Base-by-base conservation (phyloP, 1,140 invertebrate genomes). In the Cydia splendana region DNA sequence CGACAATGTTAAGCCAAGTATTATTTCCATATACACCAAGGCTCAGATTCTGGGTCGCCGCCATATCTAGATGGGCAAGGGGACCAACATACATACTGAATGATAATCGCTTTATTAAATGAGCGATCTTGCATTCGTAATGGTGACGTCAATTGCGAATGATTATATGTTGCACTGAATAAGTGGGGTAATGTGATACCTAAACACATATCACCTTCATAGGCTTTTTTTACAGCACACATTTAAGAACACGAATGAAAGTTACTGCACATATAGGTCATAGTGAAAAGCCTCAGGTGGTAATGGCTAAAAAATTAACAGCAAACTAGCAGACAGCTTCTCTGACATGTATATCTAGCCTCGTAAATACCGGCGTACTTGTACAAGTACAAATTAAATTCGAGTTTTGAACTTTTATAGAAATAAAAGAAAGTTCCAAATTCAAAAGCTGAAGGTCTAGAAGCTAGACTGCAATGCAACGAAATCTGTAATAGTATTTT, bases 11-110 rank as follows among this genome's bases (percentile, higher is more conserved):
- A 18, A 62, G 20, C 20, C 18, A 24, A 2, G 57, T 5, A 62
- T 53, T 53, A 62, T 62, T 62, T 62, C 57, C 57, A 62, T 62
- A 62, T 62, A 62, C 57, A 62, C 57, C 57, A 62, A 62, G 57
- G 57, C 18, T 24, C 2, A 24, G 18, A 62, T 62, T 62, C 57
- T 62, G 20, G 57, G 57, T 62, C 57, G 57, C 20, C 51, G n/a
- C 57, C 57, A 62, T 62, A 62, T 62, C 57, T 24, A 24, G 57
- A 53, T 18, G 20, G n/a, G 18, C 57, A 62, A 62, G 57, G 57
- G 57, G 57, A 62, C 20, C 57, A 62, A 24, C 57, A 62, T 62
- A 24, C 57, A 62, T 62, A 24, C 18, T 62, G 57, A 62, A 62
- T 62, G 57, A 62, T 62, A 62, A 62, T 62, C 18, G 57, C 57